These are phyloP conservation scores for Actinemys pallida DNA, from an alignment of 2,113 vertebrate species.

Conservation along the genomic window DNA sequence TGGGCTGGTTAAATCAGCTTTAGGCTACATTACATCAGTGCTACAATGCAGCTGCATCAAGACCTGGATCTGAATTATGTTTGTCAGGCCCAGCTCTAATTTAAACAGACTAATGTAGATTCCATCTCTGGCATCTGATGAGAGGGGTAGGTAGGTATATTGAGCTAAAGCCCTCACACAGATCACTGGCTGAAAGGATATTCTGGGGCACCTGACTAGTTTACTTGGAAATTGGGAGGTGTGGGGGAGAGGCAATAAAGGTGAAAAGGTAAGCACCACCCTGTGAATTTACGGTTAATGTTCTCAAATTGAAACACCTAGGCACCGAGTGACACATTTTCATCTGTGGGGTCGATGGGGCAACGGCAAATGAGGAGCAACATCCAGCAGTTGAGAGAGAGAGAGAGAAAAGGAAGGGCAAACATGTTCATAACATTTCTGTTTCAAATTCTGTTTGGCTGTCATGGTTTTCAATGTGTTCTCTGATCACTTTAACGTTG, in stretches of 20 bases:
- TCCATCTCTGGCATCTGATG: neutral
- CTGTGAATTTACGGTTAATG: neutral
- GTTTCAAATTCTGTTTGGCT: neutral
- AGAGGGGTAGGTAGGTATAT: rapidly evolving
- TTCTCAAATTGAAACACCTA: neutral
- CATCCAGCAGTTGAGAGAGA: neutral
- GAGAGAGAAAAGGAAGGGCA: neutral
- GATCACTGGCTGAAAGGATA: neutral
- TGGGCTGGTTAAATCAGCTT: neutral
- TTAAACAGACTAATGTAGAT: neutral
- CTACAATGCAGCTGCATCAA: rapidly evolving
- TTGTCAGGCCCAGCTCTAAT: neutral
- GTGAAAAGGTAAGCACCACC: neutral
- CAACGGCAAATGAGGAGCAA: rapidly evolving
- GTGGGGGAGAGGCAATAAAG: neutral
- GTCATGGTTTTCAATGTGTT: rapidly evolving
- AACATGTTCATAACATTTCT: neutral
- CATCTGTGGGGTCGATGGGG: neutral
- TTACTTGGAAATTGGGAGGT: neutral
- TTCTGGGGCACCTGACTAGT: neutral
- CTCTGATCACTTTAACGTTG: rapidly evolving
- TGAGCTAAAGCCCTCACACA: rapidly evolving
- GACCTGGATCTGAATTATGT: neutral
- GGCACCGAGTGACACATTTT: neutral
- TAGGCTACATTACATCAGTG: neutral